A percentile compares a stretch with the other conserved stretches of the same genome.
Evolutionary conservation across 2,888 invertebrate genomes (phyloP).

Genomic region (Rhagonycha fulva): DNA sequence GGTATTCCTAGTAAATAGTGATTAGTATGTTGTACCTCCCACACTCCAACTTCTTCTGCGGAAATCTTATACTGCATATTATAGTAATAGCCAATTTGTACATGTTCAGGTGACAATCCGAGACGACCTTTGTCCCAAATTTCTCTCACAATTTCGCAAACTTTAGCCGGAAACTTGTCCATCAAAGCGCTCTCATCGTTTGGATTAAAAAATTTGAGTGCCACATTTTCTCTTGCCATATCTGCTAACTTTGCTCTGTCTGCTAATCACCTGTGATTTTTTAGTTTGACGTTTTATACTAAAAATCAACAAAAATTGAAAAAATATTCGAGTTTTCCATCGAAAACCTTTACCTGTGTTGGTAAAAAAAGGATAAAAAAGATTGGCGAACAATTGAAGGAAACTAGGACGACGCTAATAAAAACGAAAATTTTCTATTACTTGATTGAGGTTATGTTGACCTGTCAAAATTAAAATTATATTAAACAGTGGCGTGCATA

Average conservation of each 20-base stretch:
- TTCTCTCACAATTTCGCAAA: not conserved
- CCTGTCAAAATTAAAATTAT: not conserved
- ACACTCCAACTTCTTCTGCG: not conserved
- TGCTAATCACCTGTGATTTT: not conserved
- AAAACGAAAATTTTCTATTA: too few species aligned
- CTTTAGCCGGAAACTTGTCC: not conserved
- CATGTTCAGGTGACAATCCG: not conserved
- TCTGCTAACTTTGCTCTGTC: not conserved
- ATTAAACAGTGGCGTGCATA: too few species aligned
- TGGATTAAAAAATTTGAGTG: not conserved
- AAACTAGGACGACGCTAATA: too few species aligned
- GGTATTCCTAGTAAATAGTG: conserved; percentile 63
- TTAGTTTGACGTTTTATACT: not conserved
- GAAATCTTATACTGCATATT: not conserved
- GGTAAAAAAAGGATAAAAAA: not conserved
- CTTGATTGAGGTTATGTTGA: not conserved
- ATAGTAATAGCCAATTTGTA: not conserved
- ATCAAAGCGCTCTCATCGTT: not conserved
- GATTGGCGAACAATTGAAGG: too few species aligned
- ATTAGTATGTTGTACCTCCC: not conserved
- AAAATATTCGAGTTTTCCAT: not conserved
- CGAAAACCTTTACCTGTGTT: not conserved
- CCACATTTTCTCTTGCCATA: not conserved
- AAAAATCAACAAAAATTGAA: not conserved
- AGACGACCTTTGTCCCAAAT: not conserved